Percentiles rank a stretch among this genome's conserved stretches.
These are phyloP conservation scores for Penaeus chinensis DNA, from an alignment of 1,140 invertebrate genomes.

Conservation along the genomic window DNA sequence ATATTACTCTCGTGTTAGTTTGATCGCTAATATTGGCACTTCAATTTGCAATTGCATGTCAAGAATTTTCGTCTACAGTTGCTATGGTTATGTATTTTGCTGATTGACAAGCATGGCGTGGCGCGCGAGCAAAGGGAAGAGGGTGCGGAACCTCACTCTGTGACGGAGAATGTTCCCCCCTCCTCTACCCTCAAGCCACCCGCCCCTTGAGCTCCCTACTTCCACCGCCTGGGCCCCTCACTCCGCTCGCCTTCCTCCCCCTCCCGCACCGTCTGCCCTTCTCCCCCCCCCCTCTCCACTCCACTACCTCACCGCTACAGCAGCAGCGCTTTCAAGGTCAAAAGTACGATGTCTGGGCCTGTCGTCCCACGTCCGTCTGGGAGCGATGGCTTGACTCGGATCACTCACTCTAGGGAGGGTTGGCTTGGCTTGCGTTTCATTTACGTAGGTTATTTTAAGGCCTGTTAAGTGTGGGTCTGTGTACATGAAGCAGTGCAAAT, in stretches of 20 bases:
- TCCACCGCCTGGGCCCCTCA: neutral
- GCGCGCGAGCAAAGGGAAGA: too few species aligned
- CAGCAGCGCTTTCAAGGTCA: constrained; percentile 61
- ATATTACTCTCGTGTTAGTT: too few species aligned
- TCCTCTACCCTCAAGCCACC: neutral
- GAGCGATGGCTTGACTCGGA: constrained; percentile 10
- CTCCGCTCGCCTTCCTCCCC: neutral
- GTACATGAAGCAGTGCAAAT: too few species aligned
- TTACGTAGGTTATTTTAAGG: too few species aligned
- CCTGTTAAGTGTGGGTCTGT: too few species aligned
- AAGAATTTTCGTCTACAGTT: too few species aligned
- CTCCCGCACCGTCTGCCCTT: neutral
- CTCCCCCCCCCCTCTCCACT: neutral
- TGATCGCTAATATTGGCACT: too few species aligned
- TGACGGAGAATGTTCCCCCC: neutral
- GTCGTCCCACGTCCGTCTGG: constrained; percentile 37
- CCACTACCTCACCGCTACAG: constrained; percentile 29
- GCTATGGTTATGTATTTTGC: too few species aligned
- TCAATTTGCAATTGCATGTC: too few species aligned
- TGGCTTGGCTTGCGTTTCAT: neutral
- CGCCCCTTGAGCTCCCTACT: neutral
- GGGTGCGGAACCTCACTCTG: too few species aligned
- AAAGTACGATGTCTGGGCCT: constrained; percentile 58
- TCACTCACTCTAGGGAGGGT: neutral
- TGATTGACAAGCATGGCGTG: too few species aligned